Conservation (phyloP, 1,140 invertebrate genomes). For the Procambarus virginalis region DNA sequence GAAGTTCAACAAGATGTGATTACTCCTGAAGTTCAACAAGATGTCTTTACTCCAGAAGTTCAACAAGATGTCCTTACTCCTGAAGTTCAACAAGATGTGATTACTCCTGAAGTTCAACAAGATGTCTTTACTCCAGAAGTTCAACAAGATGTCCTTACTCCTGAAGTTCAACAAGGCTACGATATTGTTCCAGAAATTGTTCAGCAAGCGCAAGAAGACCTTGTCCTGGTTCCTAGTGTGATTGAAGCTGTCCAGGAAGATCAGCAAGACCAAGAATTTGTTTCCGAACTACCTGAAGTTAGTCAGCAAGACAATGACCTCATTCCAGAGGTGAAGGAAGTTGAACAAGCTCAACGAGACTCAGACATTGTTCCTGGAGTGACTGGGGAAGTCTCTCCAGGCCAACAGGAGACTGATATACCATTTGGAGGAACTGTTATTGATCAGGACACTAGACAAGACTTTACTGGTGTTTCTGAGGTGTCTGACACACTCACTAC, state of each 20-base stretch:
- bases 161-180: neutral
- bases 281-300: neutral
- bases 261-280: neutral
- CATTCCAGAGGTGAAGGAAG: too few relatives aligned
- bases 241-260: neutral
- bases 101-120: too few relatives aligned
- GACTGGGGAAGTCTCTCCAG: too few relatives aligned
- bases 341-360: too few relatives aligned
- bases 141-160: too few relatives aligned
- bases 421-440: too few relatives aligned
- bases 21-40: neutral
- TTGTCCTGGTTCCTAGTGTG: neutral
- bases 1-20: too few relatives aligned
- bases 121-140: neutral
- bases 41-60: neutral
- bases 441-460: neutral
- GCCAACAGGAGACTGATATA: too few relatives aligned
- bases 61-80: too few relatives aligned
- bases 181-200: neutral
- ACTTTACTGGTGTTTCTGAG: neutral
- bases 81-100: neutral
- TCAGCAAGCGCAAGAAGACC: neutral
- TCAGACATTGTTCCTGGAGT: too few relatives aligned
- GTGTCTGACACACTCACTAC: neutral
- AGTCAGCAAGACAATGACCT: neutral